These are phyloP conservation scores for Apis laboriosa DNA, from an alignment of 1,140 invertebrate genomes.

Conservation along the genomic window DNA sequence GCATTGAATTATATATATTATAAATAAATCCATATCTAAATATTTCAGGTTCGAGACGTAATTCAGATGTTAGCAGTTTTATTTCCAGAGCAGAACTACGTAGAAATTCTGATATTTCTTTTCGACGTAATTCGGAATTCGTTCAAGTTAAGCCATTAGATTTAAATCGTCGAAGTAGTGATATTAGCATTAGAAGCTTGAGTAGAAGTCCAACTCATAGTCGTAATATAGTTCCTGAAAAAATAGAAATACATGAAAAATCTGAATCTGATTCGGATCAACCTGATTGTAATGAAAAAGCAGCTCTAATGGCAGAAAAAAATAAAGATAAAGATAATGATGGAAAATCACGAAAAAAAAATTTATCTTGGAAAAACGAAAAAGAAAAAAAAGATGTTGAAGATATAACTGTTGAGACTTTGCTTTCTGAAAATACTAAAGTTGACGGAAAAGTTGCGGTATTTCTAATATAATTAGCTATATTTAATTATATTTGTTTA, in stretches of 20 bases:
- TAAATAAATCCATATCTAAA: no score
- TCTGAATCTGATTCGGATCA: slow-evolving; percentile 77
- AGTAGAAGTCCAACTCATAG: slow-evolving; percentile 74
- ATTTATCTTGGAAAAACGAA: slow-evolving; percentile 75
- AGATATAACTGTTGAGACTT: slow-evolving; percentile 76
- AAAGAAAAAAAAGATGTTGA: slow-evolving; percentile 71
- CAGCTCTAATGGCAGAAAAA: slow-evolving; percentile 73
- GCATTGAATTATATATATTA: neutral
- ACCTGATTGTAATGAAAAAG: slow-evolving; percentile 75
- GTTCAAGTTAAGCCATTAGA: slow-evolving; percentile 70
- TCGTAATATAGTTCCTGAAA: slow-evolving; percentile 62
- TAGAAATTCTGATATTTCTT: slow-evolving; percentile 72
- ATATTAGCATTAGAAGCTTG: slow-evolving; percentile 73
- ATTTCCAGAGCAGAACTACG: slow-evolving; percentile 66
- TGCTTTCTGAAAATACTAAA: slow-evolving; percentile 70
- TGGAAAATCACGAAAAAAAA: slow-evolving; percentile 73
- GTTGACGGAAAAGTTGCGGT: slow-evolving; percentile 66
- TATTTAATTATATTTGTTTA: no score
- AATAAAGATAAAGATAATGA: slow-evolving; percentile 66
- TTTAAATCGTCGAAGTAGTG: slow-evolving; percentile 73
- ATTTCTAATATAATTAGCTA: neutral
- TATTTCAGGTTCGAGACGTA: slow-evolving; percentile 68
- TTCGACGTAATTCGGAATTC: slow-evolving; percentile 71
- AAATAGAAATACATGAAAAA: slow-evolving; percentile 69
- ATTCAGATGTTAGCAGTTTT: slow-evolving; percentile 72